Percentiles rank a stretch among this genome's conserved stretches.
phyloP scores from a whole-genome alignment of 2,113 vertebrate species.

The Lycaon pictus region DNA sequence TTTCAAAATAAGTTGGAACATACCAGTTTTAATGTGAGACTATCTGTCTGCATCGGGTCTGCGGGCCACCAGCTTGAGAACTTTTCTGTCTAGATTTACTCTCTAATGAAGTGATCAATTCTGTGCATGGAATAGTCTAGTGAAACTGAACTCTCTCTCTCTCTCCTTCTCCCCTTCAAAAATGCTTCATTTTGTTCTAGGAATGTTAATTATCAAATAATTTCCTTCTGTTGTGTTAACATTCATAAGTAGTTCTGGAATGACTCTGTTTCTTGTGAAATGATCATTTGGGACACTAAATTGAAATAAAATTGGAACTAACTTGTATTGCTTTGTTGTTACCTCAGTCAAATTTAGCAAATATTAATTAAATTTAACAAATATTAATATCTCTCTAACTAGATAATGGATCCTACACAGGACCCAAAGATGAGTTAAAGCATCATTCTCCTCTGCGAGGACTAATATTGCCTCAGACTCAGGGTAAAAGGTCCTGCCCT shows the following conservation, averaged over 20 bases:
- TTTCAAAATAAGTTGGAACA: neutral
- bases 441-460: neutral
- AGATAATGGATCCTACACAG: neutral
- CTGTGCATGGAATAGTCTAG: neutral
- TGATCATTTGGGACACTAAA: neutral
- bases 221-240: neutral
- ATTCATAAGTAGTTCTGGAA: neutral
- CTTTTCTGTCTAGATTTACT: neutral
- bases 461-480: neutral
- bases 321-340: neutral
- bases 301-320: conserved; percentile 29
- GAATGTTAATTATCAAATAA: neutral
- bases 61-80: neutral
- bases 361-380: neutral
- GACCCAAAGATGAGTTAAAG: neutral
- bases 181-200: neutral
- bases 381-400: neutral
- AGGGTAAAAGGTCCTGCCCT: neutral
- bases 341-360: conserved; percentile 18
- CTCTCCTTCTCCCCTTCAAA: neutral
- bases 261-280: neutral
- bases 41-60: neutral
- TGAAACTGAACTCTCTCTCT: neutral
- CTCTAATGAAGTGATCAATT: neutral
- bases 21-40: neutral